A percentile compares a stretch with the other conserved stretches of the same genome.
Conservation (phyloP, 2,113 vertebrate genomes). For the Microcebus griseorufus region DNA sequence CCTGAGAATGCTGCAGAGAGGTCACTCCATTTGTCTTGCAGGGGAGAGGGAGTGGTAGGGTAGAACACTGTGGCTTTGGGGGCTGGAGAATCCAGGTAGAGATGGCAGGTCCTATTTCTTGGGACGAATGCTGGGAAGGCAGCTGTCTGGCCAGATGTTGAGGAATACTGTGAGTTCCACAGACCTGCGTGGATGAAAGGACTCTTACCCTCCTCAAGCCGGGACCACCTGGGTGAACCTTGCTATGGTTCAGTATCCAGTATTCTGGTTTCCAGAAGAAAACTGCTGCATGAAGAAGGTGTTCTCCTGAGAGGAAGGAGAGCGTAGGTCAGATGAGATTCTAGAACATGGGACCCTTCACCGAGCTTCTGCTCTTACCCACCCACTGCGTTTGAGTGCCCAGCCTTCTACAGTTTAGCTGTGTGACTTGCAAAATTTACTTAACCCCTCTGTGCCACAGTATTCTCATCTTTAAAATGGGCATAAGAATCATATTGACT, state of each 20-base stretch:
- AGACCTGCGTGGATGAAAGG: neutral
- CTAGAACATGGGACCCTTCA: neutral
- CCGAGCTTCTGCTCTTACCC: neutral
- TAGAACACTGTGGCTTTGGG: neutral
- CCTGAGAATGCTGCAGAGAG: neutral
- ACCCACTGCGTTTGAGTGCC: neutral
- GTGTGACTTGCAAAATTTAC: neutral
- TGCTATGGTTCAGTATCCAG: neutral
- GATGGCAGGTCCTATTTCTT: neutral
- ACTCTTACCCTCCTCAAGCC: neutral
- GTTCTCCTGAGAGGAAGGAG: neutral
- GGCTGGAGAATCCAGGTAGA: neutral
- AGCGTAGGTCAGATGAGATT: neutral
- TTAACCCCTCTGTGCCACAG: neutral
- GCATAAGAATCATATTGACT: neutral
- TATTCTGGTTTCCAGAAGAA: neutral
- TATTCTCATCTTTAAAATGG: conserved; percentile 3
- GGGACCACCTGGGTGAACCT: neutral
- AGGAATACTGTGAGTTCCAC: neutral
- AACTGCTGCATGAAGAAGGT: neutral
- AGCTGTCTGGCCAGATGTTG: neutral
- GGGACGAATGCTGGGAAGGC: neutral
- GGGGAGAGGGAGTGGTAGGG: neutral
- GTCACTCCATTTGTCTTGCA: neutral
- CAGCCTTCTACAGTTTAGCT: neutral